phyloP scores from a whole-genome alignment of 2,888 invertebrate species.

The Caprella mutica region DNA sequence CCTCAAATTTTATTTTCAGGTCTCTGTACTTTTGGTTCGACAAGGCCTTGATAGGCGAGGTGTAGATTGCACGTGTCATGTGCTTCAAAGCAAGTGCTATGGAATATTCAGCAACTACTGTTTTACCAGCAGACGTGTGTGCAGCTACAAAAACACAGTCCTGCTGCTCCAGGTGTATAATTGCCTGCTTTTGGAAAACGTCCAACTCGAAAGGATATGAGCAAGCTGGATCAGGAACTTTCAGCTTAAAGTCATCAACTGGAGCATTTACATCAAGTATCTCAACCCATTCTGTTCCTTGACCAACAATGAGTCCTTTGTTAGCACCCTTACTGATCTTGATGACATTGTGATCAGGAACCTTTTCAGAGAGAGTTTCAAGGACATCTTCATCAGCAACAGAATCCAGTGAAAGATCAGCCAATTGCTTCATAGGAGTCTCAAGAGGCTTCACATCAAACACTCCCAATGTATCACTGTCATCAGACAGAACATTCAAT shows the following conservation, averaged over 20 bases:
- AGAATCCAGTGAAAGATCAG: constrained; percentile 17
- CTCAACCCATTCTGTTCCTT: constrained; percentile 67
- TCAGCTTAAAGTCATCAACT: constrained; percentile 65
- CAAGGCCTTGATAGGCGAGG: constrained; percentile 96
- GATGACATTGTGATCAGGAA: constrained; percentile 49
- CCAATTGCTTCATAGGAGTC: constrained; percentile 15
- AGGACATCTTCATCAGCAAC: constrained; percentile 21
- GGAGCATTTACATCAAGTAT: constrained; percentile 69
- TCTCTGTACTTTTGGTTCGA: constrained; percentile 99
- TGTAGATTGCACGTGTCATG: constrained; percentile 87
- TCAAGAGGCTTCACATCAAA: constrained; percentile 37
- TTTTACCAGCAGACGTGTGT: constrained; percentile 97
- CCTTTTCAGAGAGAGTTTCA: constrained; percentile 23
- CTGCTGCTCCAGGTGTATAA: constrained; percentile 81
- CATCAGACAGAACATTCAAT: constrained; percentile 51
- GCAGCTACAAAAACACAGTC: constrained; percentile 97
- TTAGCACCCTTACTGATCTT: constrained; percentile 48
- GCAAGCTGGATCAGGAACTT: constrained; percentile 71
- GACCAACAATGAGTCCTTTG: constrained; percentile 42
- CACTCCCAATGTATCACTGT: constrained; percentile 49
- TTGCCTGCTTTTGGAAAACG: constrained; percentile 92
- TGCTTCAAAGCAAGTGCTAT: constrained; percentile 88
- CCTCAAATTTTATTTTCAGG: constrained; percentile 76
- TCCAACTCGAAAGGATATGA: constrained; percentile 85
- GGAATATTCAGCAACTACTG: constrained; percentile 98